Base-by-base conservation (phyloP, 2,888 invertebrate species). In the Gasteruption jaculator region DNA sequence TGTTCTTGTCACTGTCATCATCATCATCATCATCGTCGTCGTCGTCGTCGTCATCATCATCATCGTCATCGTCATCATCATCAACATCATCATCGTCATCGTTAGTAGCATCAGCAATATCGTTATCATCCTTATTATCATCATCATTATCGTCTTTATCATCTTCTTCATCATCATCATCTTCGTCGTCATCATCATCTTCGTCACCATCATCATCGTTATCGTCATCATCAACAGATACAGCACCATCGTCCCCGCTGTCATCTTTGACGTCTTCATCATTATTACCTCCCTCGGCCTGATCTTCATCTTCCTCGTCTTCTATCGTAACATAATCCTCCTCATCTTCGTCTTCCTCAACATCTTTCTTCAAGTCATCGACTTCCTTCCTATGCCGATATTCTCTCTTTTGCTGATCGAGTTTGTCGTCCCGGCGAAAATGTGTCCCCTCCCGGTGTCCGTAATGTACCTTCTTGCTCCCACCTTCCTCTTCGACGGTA, bases 271-370 rank as follows among this genome's bases (percentile, higher is more conserved):
- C 48, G 11, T 43, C 47, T 19, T 46, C 46, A 18, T 53, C 56
- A 5, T 60, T 58, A 32, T 64, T 63, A 46, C 65, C 65, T 15
- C 70, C 66, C 43, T 65, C 67, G 20, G 56, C 40, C 38, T 29
- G 31, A 1, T 39, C 48, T 3, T 27, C 5, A 19, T 43, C 41
- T 10, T 38, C 33, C 20, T 59, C 42, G 12, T 56, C 52, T 27
- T 48, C 48, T 26, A 50, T 51, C 20, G 48, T 50, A 16, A 51
- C 49, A 14, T 52, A 51, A 3, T 41, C 46, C 5, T 37, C 41
- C 18, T 11, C 40, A 3, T 19, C 19, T 5, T 39, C 42, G 11
- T 41, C 24, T 29, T 22, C 29, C 1, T 26, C 41, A 41, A 53
- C 57, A 20, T 39, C 29, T 27, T 45, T 43, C 45, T 24, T 20